Percentiles rank a stretch among this genome's conserved stretches.
phyloP scores from a whole-genome alignment of 2,113 vertebrate species.

The Epinephelus moara region DNA sequence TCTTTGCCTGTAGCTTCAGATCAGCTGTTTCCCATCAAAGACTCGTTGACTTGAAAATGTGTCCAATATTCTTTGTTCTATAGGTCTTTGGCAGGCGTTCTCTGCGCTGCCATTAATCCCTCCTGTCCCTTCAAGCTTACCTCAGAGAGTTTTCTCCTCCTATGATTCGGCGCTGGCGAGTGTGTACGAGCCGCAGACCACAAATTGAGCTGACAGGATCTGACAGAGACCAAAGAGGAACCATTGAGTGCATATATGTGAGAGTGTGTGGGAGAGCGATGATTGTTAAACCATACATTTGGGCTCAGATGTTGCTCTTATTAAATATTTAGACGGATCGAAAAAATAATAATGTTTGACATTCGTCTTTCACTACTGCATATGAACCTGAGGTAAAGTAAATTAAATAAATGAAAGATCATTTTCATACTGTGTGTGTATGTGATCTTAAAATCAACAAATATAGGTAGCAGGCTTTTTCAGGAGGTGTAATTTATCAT shows the following conservation, averaged over 20 bases:
- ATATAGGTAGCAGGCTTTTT: conserved; percentile 24
- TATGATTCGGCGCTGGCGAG: conserved; percentile 94
- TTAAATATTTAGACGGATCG: conserved; percentile 64
- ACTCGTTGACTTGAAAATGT: conserved; percentile 26
- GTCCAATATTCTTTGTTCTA: conserved; percentile 29
- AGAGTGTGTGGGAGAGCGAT: conserved; percentile 28
- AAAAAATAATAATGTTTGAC: conserved; percentile 39
- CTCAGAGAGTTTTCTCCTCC: conserved; percentile 97
- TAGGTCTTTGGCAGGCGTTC: conserved; percentile 26
- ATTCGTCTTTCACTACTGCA: conserved; percentile 26
- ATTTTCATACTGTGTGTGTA: conserved; percentile 26
- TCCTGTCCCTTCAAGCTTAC: conserved; percentile 79
- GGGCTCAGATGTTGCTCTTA: conserved; percentile 41
- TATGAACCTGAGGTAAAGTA: conserved; percentile 1
- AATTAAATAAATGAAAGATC: conserved; percentile 58
- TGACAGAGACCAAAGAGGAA: conserved; percentile 79
- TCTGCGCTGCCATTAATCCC: conserved; percentile 48
- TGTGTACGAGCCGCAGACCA: conserved; percentile 90
- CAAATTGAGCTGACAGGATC: conserved; percentile 88
- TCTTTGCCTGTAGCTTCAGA: conserved; percentile 14
- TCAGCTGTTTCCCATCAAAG: conserved; percentile 40
- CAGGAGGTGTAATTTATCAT: conserved; percentile 11
- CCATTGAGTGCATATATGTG: conserved; percentile 37
- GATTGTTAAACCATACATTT: conserved; percentile 66
- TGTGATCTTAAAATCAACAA: conserved; percentile 20